These are phyloP conservation scores for Agriopis marginaria DNA, from an alignment of 2,888 invertebrate genomes.

Conservation along the genomic window DNA sequence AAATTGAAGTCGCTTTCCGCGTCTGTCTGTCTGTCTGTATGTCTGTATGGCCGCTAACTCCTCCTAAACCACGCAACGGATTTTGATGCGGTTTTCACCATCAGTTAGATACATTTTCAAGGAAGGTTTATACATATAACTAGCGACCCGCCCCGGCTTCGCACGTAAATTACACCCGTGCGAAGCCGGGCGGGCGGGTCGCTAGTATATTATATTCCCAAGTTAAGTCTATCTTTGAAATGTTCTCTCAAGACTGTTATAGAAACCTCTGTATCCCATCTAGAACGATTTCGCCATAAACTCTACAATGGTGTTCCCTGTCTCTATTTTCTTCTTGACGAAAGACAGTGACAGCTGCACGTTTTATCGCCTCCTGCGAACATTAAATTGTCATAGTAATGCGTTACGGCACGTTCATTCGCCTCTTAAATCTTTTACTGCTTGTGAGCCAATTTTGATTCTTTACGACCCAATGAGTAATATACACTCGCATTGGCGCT, in stretches of 20 bases:
- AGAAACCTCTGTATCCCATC: conserved; percentile 17
- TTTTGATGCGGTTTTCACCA: no score
- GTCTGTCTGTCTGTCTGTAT: no score
- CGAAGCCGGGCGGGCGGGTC: no score
- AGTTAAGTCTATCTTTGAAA: neutral
- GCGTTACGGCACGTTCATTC: conserved; percentile 51
- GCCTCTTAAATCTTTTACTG: conserved; percentile 55
- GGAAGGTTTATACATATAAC: no score
- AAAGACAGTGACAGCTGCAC: conserved; percentile 36
- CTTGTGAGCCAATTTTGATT: conserved; percentile 46
- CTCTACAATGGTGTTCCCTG: conserved; percentile 23
- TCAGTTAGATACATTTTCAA: no score
- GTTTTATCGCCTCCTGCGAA: conserved; percentile 37
- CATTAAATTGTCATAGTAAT: conserved; percentile 47
- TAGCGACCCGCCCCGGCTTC: no score
- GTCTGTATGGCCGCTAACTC: no score
- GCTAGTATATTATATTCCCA: neutral
- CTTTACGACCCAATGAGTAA: conserved; percentile 36
- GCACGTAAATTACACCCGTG: no score
- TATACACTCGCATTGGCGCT: conserved; percentile 32
- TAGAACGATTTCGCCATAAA: conserved; percentile 36
- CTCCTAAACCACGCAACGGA: no score
- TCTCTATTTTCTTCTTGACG: conserved; percentile 25
- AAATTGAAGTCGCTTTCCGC: no score
- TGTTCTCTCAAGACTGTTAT: neutral